Evolutionary conservation across 2,797 vertebrate species (phyloP), one percentile per base, ranked within the genome.

Genomic region (Garrulus glandarius): DNA sequence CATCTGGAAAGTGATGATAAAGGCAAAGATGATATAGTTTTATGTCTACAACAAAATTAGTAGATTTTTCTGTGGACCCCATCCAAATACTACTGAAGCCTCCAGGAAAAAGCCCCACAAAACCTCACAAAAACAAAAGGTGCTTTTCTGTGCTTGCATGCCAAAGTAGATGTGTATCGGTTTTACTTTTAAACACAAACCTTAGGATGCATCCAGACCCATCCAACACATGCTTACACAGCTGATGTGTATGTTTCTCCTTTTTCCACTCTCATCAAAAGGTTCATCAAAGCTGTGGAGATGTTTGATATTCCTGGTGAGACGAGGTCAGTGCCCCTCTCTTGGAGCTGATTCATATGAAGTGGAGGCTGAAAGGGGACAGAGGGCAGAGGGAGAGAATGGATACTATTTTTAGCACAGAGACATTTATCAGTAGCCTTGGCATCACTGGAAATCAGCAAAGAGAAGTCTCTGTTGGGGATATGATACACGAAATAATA

Each of bases 251-350:
- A 75, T 39, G 41, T 69, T 78, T 90, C 69, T 89, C 50, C 63
- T 86, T 95, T 95, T 71, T 32, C 59, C 36, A 78, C 61, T 92
- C 63, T 82, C 59, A 84, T 85, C 55, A 86, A 79, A 95, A 92
- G 55, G 61, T 79, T 92, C 88, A 93, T 90, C 88, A 92, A 92
- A 95, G 83, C 85, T 82, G 59, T 84, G 72, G 76, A 94, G 94
- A 76, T 79, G 63, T 94, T 96, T 96, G 95, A 86, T 95, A 86
- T 76, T 95, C 91, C 74, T 84, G 72, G 76, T 78, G 82, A 85
- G 86, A 67, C 0, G 21, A 91, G 91, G 79, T 92, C 95, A 91
- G 52, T 92, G 87, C 77, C 89, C 50, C 59, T 81, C 64, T 95
- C 84, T 88, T 86, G 83, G 85, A 93, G 80, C 60, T 72, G 83